Evolutionary conservation across 2,113 vertebrate species (phyloP).

Genomic region (Tinamus guttatus): DNA sequence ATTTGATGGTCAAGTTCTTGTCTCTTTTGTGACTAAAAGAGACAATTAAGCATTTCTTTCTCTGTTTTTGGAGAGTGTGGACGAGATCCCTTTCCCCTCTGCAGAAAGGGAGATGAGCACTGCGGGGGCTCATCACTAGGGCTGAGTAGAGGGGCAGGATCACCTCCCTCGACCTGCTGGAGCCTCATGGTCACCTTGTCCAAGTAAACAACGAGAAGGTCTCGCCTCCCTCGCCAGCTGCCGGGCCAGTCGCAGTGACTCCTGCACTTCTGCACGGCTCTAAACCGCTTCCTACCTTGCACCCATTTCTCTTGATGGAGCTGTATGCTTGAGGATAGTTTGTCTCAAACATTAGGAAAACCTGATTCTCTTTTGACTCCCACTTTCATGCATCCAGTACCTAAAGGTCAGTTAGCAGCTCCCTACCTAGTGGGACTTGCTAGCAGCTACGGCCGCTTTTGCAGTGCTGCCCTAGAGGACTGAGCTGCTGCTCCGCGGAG

Average conservation of each 20-base stretch:
- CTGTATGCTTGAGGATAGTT: neutral
- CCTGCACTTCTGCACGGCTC: neutral
- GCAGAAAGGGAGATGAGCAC: neutral
- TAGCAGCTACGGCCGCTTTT: neutral
- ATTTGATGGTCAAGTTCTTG: neutral
- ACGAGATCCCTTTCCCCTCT: neutral
- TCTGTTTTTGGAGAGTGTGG: neutral
- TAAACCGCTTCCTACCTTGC: neutral
- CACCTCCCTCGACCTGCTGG: too few species aligned
- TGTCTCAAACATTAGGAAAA: neutral
- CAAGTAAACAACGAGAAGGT: neutral
- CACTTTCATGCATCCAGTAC: neutral
- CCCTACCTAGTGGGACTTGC: neutral
- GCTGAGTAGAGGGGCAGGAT: too few species aligned
- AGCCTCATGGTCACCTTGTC: too few species aligned
- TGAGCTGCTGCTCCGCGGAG: neutral
- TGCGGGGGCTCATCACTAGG: neutral
- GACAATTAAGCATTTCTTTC: neutral
- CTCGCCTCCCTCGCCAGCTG: neutral
- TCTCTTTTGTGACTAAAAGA: neutral
- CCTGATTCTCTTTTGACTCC: neutral
- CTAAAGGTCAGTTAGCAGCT: neutral
- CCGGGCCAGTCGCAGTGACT: neutral
- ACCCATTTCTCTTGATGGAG: neutral
- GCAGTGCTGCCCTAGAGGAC: neutral